Base-by-base conservation (phyloP, 2,888 invertebrate genomes). In the Andrena marginata region DNA sequence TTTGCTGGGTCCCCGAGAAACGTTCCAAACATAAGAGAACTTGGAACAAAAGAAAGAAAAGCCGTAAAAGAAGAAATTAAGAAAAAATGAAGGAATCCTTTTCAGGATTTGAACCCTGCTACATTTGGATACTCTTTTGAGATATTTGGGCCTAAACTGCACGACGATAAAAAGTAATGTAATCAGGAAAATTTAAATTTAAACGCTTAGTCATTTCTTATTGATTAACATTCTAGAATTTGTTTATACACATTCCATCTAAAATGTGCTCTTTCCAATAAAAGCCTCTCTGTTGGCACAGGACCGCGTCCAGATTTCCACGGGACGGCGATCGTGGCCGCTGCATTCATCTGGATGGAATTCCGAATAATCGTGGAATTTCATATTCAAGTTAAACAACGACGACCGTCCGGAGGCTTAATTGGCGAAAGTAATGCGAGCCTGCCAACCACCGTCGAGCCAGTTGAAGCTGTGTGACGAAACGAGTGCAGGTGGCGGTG, bases 401-500 rank as follows among this genome's bases (percentile, higher is more conserved):
- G 70, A 79, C 77, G 81, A 71, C 79, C 76, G 80, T 87, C 81
- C 85, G 26, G 51, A 86, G 89, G 79, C 85, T 91, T 90, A 90
- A 91, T 91, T 91, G 89, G 91, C 90, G 91, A 91, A 90, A 91
- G 91, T 91, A 91, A 90, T 84, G 84, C 84, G 87, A 86, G 77
- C 80, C 68, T 65, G 64, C 75, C 73, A 84, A 84, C 84, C 83
- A 87, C 76, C 79, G 84, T 78, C 80, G 73, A 84, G 87, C 83
- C 83, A 83, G 84, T 88, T 89, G 89, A 89, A 90, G 85, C 80
- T 77, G 78, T 64, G 71, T 91, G 91, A 89, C 87, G 91, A 91
- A 91, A 91, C 85, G 87, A 90, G 89, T 90, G 90, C 91, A 91
- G 91, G 91, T 91, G 90, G 91, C 88, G 83, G 90, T 81, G 87